These are phyloP conservation scores for Lamprotornis superbus DNA, from an alignment of 2,113 vertebrate genomes.

Conservation along the genomic window DNA sequence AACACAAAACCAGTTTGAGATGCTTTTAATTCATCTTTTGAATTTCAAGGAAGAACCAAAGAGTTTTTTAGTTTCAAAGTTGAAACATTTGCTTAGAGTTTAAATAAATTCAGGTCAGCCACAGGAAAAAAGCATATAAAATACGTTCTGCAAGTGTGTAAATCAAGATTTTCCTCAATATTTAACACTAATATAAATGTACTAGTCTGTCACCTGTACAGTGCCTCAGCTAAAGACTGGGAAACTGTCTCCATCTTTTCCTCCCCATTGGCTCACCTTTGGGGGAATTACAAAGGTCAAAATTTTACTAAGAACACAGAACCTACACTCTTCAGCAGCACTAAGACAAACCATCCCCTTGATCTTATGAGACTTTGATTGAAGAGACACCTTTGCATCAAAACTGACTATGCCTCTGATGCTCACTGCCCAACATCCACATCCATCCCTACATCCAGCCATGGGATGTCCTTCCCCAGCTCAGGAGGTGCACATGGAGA, in stretches of 20 bases:
- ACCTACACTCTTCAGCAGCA: not conserved
- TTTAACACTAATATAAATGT: not conserved
- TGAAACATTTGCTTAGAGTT: not conserved
- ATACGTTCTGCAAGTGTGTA: not conserved
- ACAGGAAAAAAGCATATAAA: not conserved
- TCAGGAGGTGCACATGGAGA: not conserved
- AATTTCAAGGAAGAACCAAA: not conserved
- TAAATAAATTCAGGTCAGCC: not conserved
- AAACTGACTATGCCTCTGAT: not conserved
- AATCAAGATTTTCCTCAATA: not conserved
- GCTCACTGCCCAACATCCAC: not conserved
- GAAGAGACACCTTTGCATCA: rapidly evolving
- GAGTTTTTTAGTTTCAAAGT: not conserved
- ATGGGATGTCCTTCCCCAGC: not conserved
- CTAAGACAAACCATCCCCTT: not conserved
- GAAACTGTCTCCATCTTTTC: not conserved
- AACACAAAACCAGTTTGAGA: not conserved
- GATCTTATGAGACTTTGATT: not conserved
- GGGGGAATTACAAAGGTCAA: not conserved
- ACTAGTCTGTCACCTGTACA: not conserved
- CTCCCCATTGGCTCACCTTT: not conserved
- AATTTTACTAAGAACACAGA: not conserved
- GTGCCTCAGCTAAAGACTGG: not conserved
- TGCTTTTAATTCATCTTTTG: not conserved
- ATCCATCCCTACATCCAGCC: not conserved